Evolutionary conservation across 2,113 vertebrate species (phyloP).

Genomic region (Jaculus jaculus): DNA sequence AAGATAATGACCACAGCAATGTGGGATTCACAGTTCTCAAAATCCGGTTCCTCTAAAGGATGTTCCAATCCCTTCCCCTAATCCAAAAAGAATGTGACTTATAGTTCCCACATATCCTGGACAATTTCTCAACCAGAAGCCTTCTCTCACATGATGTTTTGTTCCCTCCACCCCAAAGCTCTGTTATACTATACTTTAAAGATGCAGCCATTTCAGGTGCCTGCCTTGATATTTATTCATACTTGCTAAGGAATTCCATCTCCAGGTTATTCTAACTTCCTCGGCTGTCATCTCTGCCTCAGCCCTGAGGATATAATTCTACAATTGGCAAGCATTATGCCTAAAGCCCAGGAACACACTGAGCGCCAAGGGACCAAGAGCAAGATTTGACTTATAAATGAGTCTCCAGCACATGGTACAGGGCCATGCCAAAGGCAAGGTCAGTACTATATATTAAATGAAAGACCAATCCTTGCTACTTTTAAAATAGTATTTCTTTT

Average conservation of each 20-base stretch:
- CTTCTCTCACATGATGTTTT: conserved; percentile 27
- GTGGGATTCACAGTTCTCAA: neutral
- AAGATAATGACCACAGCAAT: conserved; percentile 21
- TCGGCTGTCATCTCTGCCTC: neutral
- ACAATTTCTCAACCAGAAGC: conserved; percentile 43
- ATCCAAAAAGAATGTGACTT: conserved; percentile 5
- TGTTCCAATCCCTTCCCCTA: neutral
- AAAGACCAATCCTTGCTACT: conserved; percentile 45
- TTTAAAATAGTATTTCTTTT: conserved; percentile 44
- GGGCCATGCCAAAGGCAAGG: neutral
- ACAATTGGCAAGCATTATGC: neutral
- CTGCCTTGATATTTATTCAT: neutral
- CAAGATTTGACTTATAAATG: neutral
- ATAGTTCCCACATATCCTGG: neutral
- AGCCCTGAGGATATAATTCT: conserved; percentile 2
- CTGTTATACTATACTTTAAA: conserved; percentile 40
- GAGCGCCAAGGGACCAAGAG: conserved; percentile 16
- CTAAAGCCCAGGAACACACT: neutral
- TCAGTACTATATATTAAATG: neutral
- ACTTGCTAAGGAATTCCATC: neutral
- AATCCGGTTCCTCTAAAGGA: neutral
- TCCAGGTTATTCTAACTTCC: neutral
- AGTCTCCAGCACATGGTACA: neutral
- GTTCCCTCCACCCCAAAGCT: neutral
- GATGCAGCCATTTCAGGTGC: conserved; percentile 9